Conservation (phyloP, 2,888 invertebrate species). For the Lepidochrysops patricia region DNA sequence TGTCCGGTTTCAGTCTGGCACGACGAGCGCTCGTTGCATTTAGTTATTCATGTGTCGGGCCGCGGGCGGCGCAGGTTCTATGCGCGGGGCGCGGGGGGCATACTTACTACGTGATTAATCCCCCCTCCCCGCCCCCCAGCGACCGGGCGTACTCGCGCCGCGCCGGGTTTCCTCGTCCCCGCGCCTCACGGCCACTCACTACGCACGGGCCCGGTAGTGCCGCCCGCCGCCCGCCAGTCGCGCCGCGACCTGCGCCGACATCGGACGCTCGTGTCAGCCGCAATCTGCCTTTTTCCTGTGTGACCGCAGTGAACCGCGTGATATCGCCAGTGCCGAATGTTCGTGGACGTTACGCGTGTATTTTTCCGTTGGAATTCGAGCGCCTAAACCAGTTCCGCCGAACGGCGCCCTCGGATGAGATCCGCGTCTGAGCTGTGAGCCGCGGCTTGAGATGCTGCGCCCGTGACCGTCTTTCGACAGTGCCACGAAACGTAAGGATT, state of each 20-base stretch:
- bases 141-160: conserved; percentile 60
- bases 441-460: conserved; percentile 68
- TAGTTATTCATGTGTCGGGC: conserved; percentile 68
- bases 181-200: conserved; percentile 74
- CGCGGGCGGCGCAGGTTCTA: conserved; percentile 61
- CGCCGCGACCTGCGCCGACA: conserved; percentile 67
- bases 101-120: conserved; percentile 75
- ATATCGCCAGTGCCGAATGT: conserved; percentile 65
- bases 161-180: conserved; percentile 74
- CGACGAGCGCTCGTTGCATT: conserved; percentile 49
- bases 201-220: conserved; percentile 70
- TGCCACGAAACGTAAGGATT: conserved; percentile 73
- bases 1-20: conserved; percentile 73
- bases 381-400: conserved; percentile 57
- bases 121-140: conserved; percentile 42
- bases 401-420: conserved; percentile 59
- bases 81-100: conserved; percentile 48
- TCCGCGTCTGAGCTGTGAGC: conserved; percentile 53
- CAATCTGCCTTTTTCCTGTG: conserved; percentile 67
- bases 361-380: conserved; percentile 57
- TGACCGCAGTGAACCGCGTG: conserved; percentile 54
- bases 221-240: conserved; percentile 66
- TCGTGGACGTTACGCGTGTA: conserved; percentile 60
- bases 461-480: conserved; percentile 70
- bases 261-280: conserved; percentile 59